phyloP scores from a whole-genome alignment of 1,140 invertebrate species.

The Adoxophyes honmai region DNA sequence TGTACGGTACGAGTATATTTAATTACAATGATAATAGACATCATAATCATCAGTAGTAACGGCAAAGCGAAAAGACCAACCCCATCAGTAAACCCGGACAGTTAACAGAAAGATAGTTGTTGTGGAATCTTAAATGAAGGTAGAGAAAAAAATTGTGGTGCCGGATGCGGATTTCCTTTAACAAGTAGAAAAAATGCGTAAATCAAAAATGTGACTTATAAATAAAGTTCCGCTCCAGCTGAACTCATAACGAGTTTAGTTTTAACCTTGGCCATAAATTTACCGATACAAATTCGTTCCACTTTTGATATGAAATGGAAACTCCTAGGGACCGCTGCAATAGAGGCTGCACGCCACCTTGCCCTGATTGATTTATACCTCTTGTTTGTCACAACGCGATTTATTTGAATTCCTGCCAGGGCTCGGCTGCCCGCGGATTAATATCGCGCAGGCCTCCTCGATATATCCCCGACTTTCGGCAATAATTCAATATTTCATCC shows the following conservation, averaged over 20 bases:
- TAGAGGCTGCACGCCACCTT: constrained; percentile 70
- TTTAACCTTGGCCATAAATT: constrained; percentile 68
- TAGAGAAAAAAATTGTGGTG: too few relatives aligned
- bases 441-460: constrained; percentile 64
- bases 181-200: constrained; percentile 34
- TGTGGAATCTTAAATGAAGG: too few relatives aligned
- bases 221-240: constrained; percentile 57
- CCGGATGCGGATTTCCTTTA: not conserved
- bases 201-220: constrained; percentile 57
- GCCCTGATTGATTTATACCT: constrained; percentile 77
- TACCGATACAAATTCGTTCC: constrained; percentile 68
- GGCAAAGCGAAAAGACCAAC: too few relatives aligned
- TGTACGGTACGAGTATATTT: too few relatives aligned
- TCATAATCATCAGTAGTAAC: too few relatives aligned
- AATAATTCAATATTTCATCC: constrained; percentile 77
- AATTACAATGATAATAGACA: too few relatives aligned
- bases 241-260: constrained; percentile 70
- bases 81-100: too few relatives aligned
- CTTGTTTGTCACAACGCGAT: constrained; percentile 77
- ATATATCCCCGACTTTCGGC: constrained; percentile 68
- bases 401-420: constrained; percentile 78
- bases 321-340: constrained; percentile 57
- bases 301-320: constrained; percentile 59
- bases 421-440: constrained; percentile 59
- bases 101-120: too few relatives aligned